These are phyloP conservation scores for Cephalopholis sonnerati DNA, from an alignment of 2,113 vertebrate species.

Conservation along the genomic window DNA sequence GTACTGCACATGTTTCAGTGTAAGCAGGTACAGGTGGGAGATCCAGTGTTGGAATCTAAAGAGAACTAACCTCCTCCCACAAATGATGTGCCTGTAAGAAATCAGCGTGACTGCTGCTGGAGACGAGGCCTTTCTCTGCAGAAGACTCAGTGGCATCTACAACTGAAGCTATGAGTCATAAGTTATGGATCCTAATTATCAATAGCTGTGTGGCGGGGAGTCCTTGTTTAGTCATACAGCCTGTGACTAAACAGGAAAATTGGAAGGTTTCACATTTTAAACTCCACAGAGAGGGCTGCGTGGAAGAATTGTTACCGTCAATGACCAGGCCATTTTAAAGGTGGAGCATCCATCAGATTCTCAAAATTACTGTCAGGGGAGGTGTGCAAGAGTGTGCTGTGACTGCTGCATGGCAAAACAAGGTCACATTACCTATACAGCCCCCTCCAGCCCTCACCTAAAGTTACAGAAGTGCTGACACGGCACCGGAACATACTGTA, in stretches of 20 bases:
- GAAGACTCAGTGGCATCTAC: conserved; percentile 5
- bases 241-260: conserved; percentile 8
- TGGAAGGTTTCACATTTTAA: conserved; percentile 4
- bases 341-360: conserved; percentile 41
- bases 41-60: conserved; percentile 10
- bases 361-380: conserved; percentile 41
- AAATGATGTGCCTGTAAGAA: neutral
- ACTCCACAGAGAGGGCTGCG: neutral
- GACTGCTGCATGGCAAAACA: conserved; percentile 59
- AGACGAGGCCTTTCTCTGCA: conserved; percentile 14
- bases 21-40: conserved; percentile 22
- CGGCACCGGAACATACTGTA: conserved; percentile 26
- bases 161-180: conserved; percentile 28
- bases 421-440: conserved; percentile 55
- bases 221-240: conserved; percentile 9
- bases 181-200: conserved; percentile 43
- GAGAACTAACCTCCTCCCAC: conserved; percentile 9
- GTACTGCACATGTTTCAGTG: neutral
- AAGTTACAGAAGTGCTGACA: conserved; percentile 68
- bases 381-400: conserved; percentile 14
- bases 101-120: conserved; percentile 4
- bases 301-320: conserved; percentile 7
- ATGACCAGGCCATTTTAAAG: conserved; percentile 34
- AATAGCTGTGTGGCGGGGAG: conserved; percentile 35
- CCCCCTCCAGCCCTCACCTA: conserved; percentile 28